Percentiles rank a stretch among this genome's conserved stretches.
These are phyloP conservation scores for Galeopsomyia nigrocyanea DNA, from an alignment of 2,888 invertebrate genomes.

Conservation along the genomic window DNA sequence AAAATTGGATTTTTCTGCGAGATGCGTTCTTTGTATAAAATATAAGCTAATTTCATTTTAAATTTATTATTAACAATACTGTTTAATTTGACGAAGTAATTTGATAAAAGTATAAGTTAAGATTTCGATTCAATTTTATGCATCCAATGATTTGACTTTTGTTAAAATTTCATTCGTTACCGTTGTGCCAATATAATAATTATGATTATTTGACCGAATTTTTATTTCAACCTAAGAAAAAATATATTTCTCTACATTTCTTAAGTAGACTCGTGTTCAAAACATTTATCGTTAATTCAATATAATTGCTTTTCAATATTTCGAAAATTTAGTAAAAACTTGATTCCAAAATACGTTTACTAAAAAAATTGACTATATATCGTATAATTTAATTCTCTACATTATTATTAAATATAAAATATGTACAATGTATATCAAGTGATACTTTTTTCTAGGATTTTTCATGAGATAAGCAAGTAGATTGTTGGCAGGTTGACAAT, in stretches of 20 bases:
- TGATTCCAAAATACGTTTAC: no score
- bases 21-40: conserved; percentile 14
- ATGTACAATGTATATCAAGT: conserved; percentile 5
- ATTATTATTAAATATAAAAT: conserved; percentile 14
- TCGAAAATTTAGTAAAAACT: no score
- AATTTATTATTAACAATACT: conserved; percentile 37
- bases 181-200: conserved; percentile 44
- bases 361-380: conserved; percentile 9
- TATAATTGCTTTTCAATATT: no score
- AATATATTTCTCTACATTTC: conserved; percentile 1
- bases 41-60: conserved; percentile 19
- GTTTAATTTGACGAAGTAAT: conserved; percentile 21
- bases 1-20: conserved; percentile 13
- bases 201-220: background rate
- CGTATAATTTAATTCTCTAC: background rate
- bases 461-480: conserved; percentile 28
- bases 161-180: conserved; percentile 21
- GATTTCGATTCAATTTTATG: conserved; percentile 1
- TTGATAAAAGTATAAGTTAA: conserved; percentile 2
- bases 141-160: conserved; percentile 5
- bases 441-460: conserved; percentile 16
- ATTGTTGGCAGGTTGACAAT: conserved; percentile 31
- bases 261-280: no score
- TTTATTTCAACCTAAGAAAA: conserved; percentile 18
- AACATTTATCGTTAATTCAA: no score